phyloP scores from a whole-genome alignment of 1,140 invertebrate species.

The Ostrea denselamellosa region DNA sequence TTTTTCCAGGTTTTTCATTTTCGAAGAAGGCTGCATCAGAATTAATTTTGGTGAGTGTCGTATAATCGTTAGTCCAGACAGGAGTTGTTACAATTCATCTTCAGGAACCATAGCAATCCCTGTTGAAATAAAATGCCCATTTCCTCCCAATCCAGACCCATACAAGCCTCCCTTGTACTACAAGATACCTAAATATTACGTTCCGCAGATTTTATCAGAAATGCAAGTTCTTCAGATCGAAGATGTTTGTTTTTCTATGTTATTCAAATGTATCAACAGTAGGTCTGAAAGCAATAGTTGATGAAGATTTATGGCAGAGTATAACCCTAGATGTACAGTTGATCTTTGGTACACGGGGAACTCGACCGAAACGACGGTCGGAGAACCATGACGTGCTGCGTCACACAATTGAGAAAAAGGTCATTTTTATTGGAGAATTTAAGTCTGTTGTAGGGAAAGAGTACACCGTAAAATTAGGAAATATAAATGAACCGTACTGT shows the following conservation, averaged over 20 bases:
- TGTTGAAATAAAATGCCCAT: conserved; percentile 27
- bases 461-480: not conserved
- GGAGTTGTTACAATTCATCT: not conserved
- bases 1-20: not conserved
- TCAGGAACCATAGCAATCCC: not conserved
- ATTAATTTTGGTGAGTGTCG: not conserved
- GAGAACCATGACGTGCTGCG: not conserved
- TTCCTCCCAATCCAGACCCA: not conserved
- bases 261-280: conserved; percentile 22
- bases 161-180: conserved; percentile 37
- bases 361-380: conserved; percentile 3
- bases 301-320: not conserved
- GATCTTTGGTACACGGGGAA: not conserved
- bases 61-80: conserved; percentile 45
- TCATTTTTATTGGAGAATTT: conserved; percentile 31
- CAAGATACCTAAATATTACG: conserved; percentile 40
- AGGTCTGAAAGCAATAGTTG: not conserved
- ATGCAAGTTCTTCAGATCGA: conserved; percentile 3
- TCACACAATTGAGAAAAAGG: not conserved
- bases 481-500: not conserved
- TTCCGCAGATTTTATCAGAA: conserved; percentile 41
- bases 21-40: conserved; percentile 50
- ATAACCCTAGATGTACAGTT: not conserved
- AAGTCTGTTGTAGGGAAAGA: not conserved
- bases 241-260: not conserved